Evolutionary conservation across 2,113 vertebrate genomes (phyloP), one percentile per base, ranked within the genome.

Genomic region (Aix galericulata): DNA sequence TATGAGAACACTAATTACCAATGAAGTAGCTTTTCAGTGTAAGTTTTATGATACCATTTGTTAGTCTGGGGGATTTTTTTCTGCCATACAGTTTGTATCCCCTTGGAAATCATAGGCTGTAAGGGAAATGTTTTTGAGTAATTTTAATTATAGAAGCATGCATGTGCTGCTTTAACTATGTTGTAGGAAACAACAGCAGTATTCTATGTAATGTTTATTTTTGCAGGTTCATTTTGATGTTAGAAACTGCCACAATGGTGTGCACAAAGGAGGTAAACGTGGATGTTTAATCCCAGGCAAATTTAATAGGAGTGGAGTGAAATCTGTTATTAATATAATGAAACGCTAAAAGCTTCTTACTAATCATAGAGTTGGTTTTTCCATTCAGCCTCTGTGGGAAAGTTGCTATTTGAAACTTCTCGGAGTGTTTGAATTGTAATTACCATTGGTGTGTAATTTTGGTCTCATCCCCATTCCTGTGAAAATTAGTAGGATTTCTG

Each of bases 301-400:
- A 56, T 89, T 87, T 95, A 94, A 86, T 44, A 68, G 66, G 44
- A 91, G 40, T 15, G 5, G 80, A 78, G 48, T 81, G 91, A 90
- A 82, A 94, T 93, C 38, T 72, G 48, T 93, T 95, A 95, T 96
- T 97, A 95, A 58, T 91, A 62, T 94, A 94, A 93, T 97, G 84
- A 93, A 94, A 92, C 80, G 32, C 78, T 81, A 76, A 89, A 88
- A 93, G 93, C 92, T 91, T 84, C 84, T 84, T 91, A 84, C 21
- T 91, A 95, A 95, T 96, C 90, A 88, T 6, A 66, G 83, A 88
- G 76, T 93, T 90, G 88, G 7, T 22, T 92, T 95, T 93, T 86
- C 62, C 53, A 25, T 84, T 91, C 66, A 84, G 38, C 21, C 83
- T 94, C 90, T 96, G 95, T 97, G 95, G 93, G 96, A 97, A 96